These are phyloP conservation scores for Zapus hudsonius DNA, from an alignment of 2,113 vertebrate genomes.

Conservation along the genomic window DNA sequence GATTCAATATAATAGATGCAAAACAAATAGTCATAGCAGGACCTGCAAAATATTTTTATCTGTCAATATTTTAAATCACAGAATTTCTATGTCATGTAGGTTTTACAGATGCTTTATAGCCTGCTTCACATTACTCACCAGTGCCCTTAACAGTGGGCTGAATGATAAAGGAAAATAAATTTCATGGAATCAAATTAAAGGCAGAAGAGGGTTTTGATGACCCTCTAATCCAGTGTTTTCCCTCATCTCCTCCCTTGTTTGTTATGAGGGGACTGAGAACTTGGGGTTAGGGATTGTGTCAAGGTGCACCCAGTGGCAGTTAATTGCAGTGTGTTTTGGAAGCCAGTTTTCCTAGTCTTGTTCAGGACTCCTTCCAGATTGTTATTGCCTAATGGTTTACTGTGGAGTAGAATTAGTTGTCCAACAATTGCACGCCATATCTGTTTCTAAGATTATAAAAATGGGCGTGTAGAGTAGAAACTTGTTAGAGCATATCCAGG, in stretches of 20 bases:
- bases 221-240: not conserved
- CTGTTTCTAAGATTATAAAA: not conserved
- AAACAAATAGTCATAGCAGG: constrained; percentile 29
- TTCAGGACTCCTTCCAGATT: not conserved
- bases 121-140: not conserved
- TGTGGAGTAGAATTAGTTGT: not conserved
- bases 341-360: not conserved
- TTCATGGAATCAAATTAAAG: constrained; percentile 9
- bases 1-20: constrained; percentile 44
- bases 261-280: not conserved
- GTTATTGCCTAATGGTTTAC: not conserved
- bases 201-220: not conserved
- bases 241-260: not conserved
- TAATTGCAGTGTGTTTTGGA: not conserved
- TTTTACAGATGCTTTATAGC: constrained; percentile 12
- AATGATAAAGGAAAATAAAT: not conserved
- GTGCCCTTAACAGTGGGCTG: not conserved
- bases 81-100: not conserved
- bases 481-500: not conserved
- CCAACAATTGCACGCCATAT: not conserved
- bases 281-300: not conserved
- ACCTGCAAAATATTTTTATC: not conserved
- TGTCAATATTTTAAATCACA: constrained; percentile 19
- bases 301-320: not conserved
- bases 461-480: not conserved